These are phyloP conservation scores for Cuculus canorus DNA, from an alignment of 2,797 vertebrate species.

Conservation along the genomic window DNA sequence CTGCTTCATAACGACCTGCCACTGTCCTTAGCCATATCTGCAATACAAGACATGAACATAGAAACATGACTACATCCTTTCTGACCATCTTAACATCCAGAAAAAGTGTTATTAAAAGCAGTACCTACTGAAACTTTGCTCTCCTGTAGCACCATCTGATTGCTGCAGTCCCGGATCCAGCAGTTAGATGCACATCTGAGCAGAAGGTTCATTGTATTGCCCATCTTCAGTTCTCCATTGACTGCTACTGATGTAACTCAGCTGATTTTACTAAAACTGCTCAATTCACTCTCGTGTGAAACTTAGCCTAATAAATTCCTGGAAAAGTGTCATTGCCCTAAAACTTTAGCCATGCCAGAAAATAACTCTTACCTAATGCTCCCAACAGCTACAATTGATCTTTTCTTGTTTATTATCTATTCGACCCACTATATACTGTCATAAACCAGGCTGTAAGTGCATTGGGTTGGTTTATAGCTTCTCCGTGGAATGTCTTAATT, in stretches of 20 bases:
- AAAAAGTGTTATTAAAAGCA: not conserved
- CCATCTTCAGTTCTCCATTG: not conserved
- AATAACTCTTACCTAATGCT: not conserved
- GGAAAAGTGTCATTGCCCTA: not conserved
- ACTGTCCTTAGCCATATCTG: fast-evolving
- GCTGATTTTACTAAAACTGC: not conserved
- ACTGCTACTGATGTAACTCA: not conserved
- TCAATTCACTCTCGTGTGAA: not conserved
- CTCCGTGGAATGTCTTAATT: not conserved
- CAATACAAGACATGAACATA: not conserved
- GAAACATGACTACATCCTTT: not conserved
- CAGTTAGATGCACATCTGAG: fast-evolving
- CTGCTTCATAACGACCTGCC: too few species aligned
- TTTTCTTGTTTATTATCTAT: conserved; percentile 12
- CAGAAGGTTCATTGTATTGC: not conserved
- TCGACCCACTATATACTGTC: not conserved
- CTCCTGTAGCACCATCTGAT: not conserved
- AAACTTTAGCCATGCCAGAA: not conserved
- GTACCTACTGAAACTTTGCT: not conserved
- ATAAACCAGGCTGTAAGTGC: not conserved
- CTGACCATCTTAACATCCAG: not conserved
- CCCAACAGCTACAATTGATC: not conserved
- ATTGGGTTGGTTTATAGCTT: not conserved
- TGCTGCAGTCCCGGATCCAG: fast-evolving
- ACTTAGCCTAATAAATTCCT: not conserved